phyloP scores from a whole-genome alignment of 23 tunicate species.

The Trididemnum clinides region DNA sequence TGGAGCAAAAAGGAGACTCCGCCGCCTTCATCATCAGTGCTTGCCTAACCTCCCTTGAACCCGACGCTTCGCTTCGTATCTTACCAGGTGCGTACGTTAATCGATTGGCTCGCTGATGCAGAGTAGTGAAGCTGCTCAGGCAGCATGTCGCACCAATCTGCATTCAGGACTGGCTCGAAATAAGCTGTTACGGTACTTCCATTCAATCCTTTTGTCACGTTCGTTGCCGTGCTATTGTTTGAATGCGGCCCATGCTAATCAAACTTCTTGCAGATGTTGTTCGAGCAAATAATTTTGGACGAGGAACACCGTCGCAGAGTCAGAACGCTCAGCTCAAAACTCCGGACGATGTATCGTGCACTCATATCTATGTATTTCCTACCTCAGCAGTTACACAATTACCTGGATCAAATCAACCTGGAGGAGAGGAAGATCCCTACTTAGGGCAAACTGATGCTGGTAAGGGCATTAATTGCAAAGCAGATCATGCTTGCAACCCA shows the following conservation, averaged over 20 bases:
- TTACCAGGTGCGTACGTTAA: constrained; percentile 66
- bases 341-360: constrained; percentile 80
- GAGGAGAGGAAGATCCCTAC: constrained; percentile 48
- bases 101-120: no score
- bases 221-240: no score
- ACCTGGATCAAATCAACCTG: constrained; percentile 51
- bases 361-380: constrained; percentile 84
- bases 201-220: no score
- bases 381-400: constrained; percentile 82
- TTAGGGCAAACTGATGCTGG: constrained; percentile 35
- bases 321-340: constrained; percentile 70
- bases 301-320: constrained; percentile 32
- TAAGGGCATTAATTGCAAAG: no score
- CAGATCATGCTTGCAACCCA: no score
- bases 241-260: no score
- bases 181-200: no score
- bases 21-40: constrained; percentile 54
- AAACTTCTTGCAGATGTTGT: constrained; percentile 53
- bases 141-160: no score
- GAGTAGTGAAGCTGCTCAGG: no score
- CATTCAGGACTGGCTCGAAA: no score
- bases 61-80: constrained; percentile 72
- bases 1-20: constrained; percentile 37
- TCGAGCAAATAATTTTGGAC: constrained; percentile 72
- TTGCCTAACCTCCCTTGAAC: constrained; percentile 88